Conservation (phyloP, 1,140 invertebrate genomes). For the Venturia canescens region DNA sequence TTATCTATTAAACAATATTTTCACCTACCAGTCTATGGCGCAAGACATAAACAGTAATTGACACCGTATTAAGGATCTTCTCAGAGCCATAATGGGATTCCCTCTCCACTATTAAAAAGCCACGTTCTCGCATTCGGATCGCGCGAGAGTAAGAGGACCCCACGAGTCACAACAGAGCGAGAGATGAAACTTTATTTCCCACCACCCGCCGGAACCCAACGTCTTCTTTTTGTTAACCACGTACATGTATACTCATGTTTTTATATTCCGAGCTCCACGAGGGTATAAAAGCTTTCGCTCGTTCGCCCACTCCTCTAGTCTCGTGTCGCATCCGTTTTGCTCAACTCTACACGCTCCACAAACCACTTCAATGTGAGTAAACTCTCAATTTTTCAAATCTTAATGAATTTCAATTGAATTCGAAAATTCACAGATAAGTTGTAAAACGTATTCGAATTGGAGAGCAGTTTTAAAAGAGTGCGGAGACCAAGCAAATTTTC, state of each 20-base stretch:
- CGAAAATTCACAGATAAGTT: too few species aligned
- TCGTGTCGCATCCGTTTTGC: constrained; percentile 6
- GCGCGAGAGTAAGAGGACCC: neutral
- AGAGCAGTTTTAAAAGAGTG: too few species aligned
- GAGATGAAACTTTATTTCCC: constrained; percentile 8
- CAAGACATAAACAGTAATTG: neutral
- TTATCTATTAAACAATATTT: neutral
- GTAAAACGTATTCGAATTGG: too few species aligned
- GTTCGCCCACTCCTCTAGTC: constrained; percentile 6
- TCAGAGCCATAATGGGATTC: neutral
- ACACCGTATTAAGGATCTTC: neutral
- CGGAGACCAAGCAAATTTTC: too few species aligned
- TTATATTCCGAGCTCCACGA: neutral
- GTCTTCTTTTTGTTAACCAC: neutral
- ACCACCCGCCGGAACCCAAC: neutral
- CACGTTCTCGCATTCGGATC: neutral
- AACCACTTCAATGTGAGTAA: neutral
- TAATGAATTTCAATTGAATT: too few species aligned
- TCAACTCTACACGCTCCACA: neutral
- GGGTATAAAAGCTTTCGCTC: constrained; percentile 7
- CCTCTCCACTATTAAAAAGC: constrained; percentile 35
- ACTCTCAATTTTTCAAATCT: neutral
- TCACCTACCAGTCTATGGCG: neutral
- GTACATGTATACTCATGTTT: neutral
- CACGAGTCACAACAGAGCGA: neutral